A percentile compares a stretch with the other conserved stretches of the same genome.
Conservation (phyloP, 2,888 invertebrate species). For the Alloscopus bannaensis region DNA sequence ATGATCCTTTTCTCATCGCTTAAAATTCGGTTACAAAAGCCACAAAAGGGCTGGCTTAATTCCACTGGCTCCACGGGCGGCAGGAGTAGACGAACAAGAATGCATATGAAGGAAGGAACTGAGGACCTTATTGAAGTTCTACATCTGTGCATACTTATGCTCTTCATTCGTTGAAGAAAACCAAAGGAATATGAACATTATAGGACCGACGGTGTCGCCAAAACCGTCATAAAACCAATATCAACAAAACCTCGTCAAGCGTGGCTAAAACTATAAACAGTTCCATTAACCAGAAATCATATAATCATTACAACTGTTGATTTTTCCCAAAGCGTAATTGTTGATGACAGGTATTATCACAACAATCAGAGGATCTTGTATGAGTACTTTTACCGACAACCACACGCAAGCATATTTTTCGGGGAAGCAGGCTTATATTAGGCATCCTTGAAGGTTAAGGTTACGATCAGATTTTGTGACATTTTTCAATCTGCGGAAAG, state of each 20-base stretch:
- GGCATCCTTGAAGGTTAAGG: neutral
- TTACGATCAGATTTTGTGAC: neutral
- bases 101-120: no score
- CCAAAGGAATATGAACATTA: neutral
- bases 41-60: no score
- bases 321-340: neutral
- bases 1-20: no score
- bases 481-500: neutral
- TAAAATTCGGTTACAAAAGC: no score
- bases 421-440: neutral
- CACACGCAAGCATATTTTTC: slow-evolving; percentile 8
- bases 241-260: neutral
- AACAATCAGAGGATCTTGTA: neutral
- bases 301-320: no score
- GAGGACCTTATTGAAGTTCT: neutral
- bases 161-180: neutral
- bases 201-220: slow-evolving; percentile 4
- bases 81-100: neutral
- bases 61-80: slow-evolving; percentile 46
- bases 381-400: neutral
- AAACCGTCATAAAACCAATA: slow-evolving; percentile 22
- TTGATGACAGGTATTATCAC: slow-evolving; percentile 15
- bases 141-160: neutral
- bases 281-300: no score
- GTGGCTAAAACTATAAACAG: neutral